Conservation (phyloP, 2,888 invertebrate species). For the Archaeoteleia sp. region DNA sequence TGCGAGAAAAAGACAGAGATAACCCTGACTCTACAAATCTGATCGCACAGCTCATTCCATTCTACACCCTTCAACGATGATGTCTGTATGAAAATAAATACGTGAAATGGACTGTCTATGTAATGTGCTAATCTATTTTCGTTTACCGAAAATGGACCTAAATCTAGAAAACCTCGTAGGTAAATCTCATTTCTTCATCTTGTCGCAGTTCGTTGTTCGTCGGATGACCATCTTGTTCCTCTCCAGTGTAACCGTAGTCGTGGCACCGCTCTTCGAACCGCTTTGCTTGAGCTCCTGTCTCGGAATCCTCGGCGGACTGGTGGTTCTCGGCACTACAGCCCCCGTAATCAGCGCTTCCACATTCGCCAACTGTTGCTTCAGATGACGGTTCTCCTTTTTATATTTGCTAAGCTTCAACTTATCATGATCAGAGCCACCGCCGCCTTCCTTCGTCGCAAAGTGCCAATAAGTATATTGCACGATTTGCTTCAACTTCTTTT, state of each 20-base stretch:
- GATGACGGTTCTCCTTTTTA: conserved; percentile 68
- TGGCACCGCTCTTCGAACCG: conserved; percentile 78
- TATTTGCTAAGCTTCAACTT: conserved; percentile 65
- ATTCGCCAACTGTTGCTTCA: conserved; percentile 69
- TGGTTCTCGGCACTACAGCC: conserved; percentile 52
- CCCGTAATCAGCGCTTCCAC: conserved; percentile 68
- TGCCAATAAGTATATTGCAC: conserved; percentile 77
- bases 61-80: too few relatives aligned
- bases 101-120: neutral
- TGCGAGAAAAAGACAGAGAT: too few relatives aligned
- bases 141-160: neutral
- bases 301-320: conserved; percentile 77
- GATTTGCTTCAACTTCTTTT: conserved; percentile 77
- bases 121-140: neutral
- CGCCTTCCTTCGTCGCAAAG: conserved; percentile 63
- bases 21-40: too few relatives aligned
- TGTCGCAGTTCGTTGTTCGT: conserved; percentile 76
- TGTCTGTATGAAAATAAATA: too few relatives aligned
- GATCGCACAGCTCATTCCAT: too few relatives aligned
- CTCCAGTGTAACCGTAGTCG: conserved; percentile 87
- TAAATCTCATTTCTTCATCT: conserved; percentile 59
- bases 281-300: conserved; percentile 83
- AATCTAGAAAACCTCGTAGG: neutral
- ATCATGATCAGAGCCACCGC: conserved; percentile 51
- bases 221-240: conserved; percentile 90